Base-by-base conservation (phyloP, 2,113 vertebrate species). In the Gnathonemus echidnorhynchus region DNA sequence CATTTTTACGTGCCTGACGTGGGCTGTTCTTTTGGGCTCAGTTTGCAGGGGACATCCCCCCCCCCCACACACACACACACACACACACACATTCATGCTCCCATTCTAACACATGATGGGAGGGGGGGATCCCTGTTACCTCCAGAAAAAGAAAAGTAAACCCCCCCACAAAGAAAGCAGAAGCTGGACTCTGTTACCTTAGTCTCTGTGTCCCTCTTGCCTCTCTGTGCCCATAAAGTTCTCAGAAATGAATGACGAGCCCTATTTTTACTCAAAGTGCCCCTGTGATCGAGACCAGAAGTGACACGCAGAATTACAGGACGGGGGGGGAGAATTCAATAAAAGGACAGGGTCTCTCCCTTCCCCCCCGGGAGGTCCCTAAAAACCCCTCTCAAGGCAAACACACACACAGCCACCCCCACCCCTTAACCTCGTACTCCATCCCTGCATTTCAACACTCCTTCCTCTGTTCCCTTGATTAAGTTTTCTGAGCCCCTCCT, bases 401-500 rank as follows among this genome's bases (percentile, higher is more conserved):
- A 53, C 52, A 35, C 52, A 85, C 46, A 74, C 88, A 89, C 88
- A 45, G 93, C 93, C 93, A 93, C 93, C 92, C 93, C 93, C 93
- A 10, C 11, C 48, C 24, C 48, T 6, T 49, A 21, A 45, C 46
- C 92, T 91, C 93, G 92, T 93, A 92, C 90, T 94, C 74, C 62
- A 10, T 35, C 58, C 85, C 46, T 50, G 15, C 58, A 52, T 86
- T 90, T 86, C 89, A 86, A 58, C 80, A 85, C 56, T 66, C 74
- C 56, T 62, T 70, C 35, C 77, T 27, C 77, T 35, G 35, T 91
- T 92, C 93, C 93, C 91, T 94, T 91, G 93, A 94, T 93, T 92
- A 93, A 94, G 92, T 92, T 92, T 87, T 91, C 92, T 93, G 92
- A 93, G 92, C 93, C 88, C 92, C 93, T 91, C 39, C 86, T 84